Evolutionary conservation across 2,888 invertebrate genomes (phyloP).

Genomic region (Polymixis flavicincta): DNA sequence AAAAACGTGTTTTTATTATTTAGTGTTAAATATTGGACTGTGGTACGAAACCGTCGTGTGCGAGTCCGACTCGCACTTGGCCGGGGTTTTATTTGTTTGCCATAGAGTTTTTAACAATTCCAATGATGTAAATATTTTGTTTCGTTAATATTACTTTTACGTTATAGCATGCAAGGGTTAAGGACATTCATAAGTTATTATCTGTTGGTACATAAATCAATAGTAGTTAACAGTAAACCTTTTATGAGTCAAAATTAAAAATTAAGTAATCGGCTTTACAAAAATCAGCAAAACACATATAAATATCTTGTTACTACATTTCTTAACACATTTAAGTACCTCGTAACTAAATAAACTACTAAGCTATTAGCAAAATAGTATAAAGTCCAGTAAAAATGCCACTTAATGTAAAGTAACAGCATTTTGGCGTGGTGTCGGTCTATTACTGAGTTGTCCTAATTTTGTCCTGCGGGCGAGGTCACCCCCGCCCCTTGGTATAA

Average conservation of each 20-base stretch:
- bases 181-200: too few relatives aligned
- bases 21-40: too few relatives aligned
- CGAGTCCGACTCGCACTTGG: too few relatives aligned
- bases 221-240: not conserved
- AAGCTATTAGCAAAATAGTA: conserved; percentile 15
- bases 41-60: too few relatives aligned
- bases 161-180: not conserved
- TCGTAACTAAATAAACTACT: not conserved
- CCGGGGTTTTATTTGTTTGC: not conserved
- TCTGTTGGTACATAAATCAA: not conserved
- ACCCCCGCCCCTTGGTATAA: conserved; percentile 9
- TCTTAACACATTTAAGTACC: not conserved
- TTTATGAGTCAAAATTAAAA: too few relatives aligned
- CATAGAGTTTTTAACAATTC: not conserved
- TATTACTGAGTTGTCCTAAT: conserved; percentile 57
- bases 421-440: conserved; percentile 42
- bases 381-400: conserved; percentile 19
- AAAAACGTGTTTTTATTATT: too few relatives aligned
- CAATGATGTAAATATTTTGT: not conserved
- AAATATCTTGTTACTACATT: not conserved
- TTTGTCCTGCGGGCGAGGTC: conserved; percentile 54
- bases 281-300: not conserved
- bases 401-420: conserved; percentile 19
- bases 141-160: not conserved
- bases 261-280: not conserved